Conservation (phyloP, 35 echinoderm and acorn worm species). For the Chiridota heheva region DNA sequence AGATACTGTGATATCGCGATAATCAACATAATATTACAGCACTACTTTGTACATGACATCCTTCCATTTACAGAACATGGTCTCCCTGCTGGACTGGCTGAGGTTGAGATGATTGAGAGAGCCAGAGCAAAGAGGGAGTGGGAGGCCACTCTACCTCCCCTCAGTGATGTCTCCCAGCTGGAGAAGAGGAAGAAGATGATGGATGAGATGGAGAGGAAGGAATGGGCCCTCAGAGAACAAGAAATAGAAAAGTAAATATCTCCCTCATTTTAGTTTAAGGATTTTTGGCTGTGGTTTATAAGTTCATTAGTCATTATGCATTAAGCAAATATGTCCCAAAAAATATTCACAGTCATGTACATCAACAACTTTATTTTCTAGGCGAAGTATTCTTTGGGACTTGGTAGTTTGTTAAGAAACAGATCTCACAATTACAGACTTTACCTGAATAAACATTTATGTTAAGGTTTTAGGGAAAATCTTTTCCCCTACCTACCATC, state of each 20-base stretch:
- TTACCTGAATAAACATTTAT: too few relatives aligned
- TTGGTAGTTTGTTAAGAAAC: too few relatives aligned
- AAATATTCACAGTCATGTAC: background rate
- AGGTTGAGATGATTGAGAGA: conserved; percentile 99
- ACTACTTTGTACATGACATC: background rate
- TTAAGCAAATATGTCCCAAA: background rate
- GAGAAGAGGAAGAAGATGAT: conserved; percentile 96
- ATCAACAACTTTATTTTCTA: too few relatives aligned
- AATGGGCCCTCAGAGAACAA: conserved; percentile 93
- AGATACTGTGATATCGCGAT: too few relatives aligned
- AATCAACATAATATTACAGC: background rate
- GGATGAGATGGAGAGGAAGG: conserved; percentile 97
- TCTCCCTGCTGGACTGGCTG: conserved; percentile 87
- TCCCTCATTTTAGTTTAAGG: background rate
- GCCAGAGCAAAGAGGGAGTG: conserved; percentile 89
- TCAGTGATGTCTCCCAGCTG: conserved; percentile 78
- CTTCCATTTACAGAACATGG: conserved; percentile 65
- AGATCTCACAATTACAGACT: too few relatives aligned
- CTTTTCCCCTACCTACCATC: too few relatives aligned
- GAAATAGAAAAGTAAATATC: conserved; percentile 95
- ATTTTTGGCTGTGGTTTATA: too few relatives aligned
- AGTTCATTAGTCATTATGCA: too few relatives aligned
- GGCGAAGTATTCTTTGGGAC: too few relatives aligned
- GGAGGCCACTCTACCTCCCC: conserved; percentile 91
- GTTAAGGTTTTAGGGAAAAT: too few relatives aligned